phyloP scores from a whole-genome alignment of 1,140 invertebrate genomes.

The Apis dorsata region DNA sequence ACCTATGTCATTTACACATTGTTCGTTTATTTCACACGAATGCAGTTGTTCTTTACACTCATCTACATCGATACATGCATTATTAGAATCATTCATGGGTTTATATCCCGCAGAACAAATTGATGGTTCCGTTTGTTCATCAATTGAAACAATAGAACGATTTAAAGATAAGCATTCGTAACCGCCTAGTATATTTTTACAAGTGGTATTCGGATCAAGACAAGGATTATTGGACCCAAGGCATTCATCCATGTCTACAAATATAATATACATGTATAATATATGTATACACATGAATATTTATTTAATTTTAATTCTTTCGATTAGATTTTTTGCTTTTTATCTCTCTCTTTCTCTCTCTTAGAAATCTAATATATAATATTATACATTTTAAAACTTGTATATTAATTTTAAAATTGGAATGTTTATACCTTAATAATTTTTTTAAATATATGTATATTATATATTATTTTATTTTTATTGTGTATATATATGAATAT shows the following conservation, averaged over 20 bases:
- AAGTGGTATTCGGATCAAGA: slow-evolving; percentile 71
- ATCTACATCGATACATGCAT: slow-evolving; percentile 79
- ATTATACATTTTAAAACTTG: too few species aligned
- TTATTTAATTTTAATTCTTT: too few species aligned
- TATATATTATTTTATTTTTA: too few species aligned
- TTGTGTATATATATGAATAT: too few species aligned
- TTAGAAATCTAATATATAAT: too few species aligned
- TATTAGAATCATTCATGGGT: not conserved
- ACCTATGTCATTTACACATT: slow-evolving; percentile 78
- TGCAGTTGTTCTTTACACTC: slow-evolving; percentile 78
- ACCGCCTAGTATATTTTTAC: slow-evolving; percentile 79
- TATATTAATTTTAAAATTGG: too few species aligned
- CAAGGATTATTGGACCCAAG: slow-evolving; percentile 64
- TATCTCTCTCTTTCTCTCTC: too few species aligned
- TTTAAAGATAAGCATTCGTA: slow-evolving; percentile 72
- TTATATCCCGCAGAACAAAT: slow-evolving; percentile 61
- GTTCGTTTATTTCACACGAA: slow-evolving; percentile 72
- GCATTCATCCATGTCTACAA: slow-evolving; percentile 84
- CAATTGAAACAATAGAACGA: slow-evolving; percentile 48
- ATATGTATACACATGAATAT: not conserved
- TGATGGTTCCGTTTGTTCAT: slow-evolving; percentile 48
- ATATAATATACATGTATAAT: slow-evolving; percentile 62
- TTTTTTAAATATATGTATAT: too few species aligned
- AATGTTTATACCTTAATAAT: too few species aligned
- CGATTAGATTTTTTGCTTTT: too few species aligned